Percentiles rank a stretch among this genome's conserved stretches.
Conservation (phyloP, 1,140 invertebrate genomes). For the Apolygus lucorum region DNA sequence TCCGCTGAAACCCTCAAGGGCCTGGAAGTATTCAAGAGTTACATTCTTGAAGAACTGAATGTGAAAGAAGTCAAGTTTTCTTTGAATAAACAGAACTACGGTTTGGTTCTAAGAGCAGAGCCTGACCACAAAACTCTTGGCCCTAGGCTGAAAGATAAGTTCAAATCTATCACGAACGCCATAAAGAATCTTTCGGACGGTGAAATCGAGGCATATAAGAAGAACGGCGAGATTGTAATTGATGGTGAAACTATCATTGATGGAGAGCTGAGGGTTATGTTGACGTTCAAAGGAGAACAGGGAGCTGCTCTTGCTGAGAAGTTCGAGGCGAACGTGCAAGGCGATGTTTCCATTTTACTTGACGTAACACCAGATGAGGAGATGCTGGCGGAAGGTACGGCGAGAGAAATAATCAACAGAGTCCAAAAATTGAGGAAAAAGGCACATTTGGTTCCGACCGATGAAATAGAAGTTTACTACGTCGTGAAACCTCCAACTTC, state of each 20-base stretch:
- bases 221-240: conserved; percentile 60
- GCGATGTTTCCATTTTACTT: conserved; percentile 66
- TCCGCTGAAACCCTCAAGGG: conserved; percentile 71
- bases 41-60: conserved; percentile 92
- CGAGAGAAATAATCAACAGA: conserved; percentile 91
- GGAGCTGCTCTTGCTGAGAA: conserved; percentile 51
- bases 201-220: conserved; percentile 69
- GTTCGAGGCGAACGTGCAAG: conserved; percentile 86
- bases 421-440: conserved; percentile 97
- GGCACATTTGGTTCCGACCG: conserved; percentile 83
- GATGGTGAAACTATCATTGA: conserved; percentile 65
- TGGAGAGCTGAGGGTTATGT: conserved; percentile 68
- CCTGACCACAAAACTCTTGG: conserved; percentile 84
- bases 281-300: conserved; percentile 52
- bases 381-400: conserved; percentile 85
- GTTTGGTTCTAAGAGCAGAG: conserved; percentile 85
- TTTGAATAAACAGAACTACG: conserved; percentile 86
- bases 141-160: conserved; percentile 74
- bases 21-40: conserved; percentile 68
- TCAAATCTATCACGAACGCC: conserved; percentile 74
- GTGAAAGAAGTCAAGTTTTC: conserved; percentile 80
- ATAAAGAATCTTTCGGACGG: conserved; percentile 73
- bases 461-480: conserved; percentile 81
- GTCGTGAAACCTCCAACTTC: conserved; percentile 49
- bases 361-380: conserved; percentile 74